A percentile compares a stretch with the other conserved stretches of the same genome.
These are phyloP conservation scores for Hydractinia symbiolongicarpus DNA, from an alignment of 30 jellyfish, hydroid and myxozoan species.

Conservation along the genomic window DNA sequence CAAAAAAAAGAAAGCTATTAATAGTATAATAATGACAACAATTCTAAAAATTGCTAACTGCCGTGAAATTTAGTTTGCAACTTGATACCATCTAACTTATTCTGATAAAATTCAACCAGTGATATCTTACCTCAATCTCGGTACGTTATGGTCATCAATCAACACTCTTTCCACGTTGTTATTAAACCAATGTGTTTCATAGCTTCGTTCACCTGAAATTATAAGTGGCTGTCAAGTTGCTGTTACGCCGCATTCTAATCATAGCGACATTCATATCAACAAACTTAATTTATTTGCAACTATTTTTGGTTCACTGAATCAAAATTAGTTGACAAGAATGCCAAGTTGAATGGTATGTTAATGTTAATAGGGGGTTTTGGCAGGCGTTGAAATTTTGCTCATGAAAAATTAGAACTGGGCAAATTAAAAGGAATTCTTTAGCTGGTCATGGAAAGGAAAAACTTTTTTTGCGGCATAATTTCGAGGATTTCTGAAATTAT, in stretches of 20 bases:
- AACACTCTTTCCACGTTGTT: conserved; percentile 79
- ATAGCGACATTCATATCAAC: not conserved
- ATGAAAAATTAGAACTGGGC: too few species aligned
- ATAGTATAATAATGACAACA: not conserved
- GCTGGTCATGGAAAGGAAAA: too few species aligned
- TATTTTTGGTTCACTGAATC: too few species aligned
- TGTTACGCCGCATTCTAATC: not conserved
- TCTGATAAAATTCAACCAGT: not conserved
- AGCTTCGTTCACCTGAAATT: conserved; percentile 66
- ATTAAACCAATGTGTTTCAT: conserved; percentile 67
- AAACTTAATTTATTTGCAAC: too few species aligned
- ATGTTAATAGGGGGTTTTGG: too few species aligned
- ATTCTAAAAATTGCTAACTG: not conserved
- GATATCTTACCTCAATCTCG: conserved; percentile 56
- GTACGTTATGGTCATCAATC: conserved; percentile 93
- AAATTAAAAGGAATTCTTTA: too few species aligned
- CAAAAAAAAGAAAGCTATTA: not conserved
- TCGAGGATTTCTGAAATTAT: too few species aligned
- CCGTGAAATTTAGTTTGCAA: not conserved
- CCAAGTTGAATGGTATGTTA: too few species aligned
- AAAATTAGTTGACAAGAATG: too few species aligned
- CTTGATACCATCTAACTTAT: not conserved
- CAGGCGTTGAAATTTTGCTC: too few species aligned
- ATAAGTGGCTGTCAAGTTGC: too few species aligned
- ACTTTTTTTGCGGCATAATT: too few species aligned